Evolutionary conservation across 1,140 invertebrate species (phyloP), one percentile per base, ranked within the genome.

Genomic region (Eueides isabella): DNA sequence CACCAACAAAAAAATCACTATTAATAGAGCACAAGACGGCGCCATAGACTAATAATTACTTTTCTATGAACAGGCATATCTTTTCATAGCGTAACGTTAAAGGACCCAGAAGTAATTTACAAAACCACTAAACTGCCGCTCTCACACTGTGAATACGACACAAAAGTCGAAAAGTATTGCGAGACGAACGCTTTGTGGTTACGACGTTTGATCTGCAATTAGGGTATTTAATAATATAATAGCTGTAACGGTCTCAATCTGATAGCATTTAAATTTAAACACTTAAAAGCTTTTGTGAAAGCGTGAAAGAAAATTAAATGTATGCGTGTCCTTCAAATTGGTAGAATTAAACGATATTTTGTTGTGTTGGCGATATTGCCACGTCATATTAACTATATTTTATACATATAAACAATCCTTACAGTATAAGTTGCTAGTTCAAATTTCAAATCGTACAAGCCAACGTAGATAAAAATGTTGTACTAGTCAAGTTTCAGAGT

Each of bases 111-210:
- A 79, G 80, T 74, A 85, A 87, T 90, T 90, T 87, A 77, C 71
- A 80, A 85, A 91, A 89, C 89, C 90, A 79, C 87, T 85, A 88
- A 89, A 85, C 69, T 80, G 75, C 81, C 67, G 78, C 77, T 82
- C 78, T 80, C 74, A 83, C 82, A 84, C 82, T 82, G 74, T 80
- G 77, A 81, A 74, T 84, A 86, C 83, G 80, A 85, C 81, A 89
- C 87, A 90, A 89, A 88, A 88, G 86, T 89, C 75, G 77, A 84
- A 87, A 86, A 69, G 75, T 78, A 79, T 81, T 81, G 78, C 82
- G 79, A 90, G 85, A 90, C 89, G 84, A 85, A 86, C 81, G 75
- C 82, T 87, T 89, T 92, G 90, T 89, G 90, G 88, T 90, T 87
- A 76, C 80, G 72, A 80, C 82, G 83, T 88, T 90, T 89, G 86